Percentiles rank a stretch among this genome's conserved stretches.
Evolutionary conservation across 2,888 invertebrate genomes (phyloP).

Genomic region (Dynastes hyllus): DNA sequence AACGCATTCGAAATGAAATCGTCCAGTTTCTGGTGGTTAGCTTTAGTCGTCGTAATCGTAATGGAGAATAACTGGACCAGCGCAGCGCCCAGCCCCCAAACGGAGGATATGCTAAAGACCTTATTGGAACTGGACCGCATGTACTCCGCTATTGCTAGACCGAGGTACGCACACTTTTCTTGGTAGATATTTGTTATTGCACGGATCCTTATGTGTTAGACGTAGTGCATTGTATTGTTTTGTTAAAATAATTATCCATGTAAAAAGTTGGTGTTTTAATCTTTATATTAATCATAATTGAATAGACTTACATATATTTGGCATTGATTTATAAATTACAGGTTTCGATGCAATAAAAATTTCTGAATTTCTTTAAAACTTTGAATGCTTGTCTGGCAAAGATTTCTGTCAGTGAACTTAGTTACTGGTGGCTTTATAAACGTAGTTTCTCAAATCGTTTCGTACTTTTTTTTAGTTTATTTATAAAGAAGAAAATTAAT

Average conservation of each 20-base stretch:
- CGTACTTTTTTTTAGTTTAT: too few species aligned
- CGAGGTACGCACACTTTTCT: constrained; percentile 58
- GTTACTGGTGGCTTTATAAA: too few species aligned
- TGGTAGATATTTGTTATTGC: constrained; percentile 20
- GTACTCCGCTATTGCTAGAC: constrained; percentile 62
- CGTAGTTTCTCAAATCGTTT: too few species aligned
- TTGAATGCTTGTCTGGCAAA: too few species aligned
- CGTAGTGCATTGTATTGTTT: constrained; percentile 22
- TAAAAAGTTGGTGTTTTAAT: neutral
- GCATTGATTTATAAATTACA: neutral
- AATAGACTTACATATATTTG: neutral
- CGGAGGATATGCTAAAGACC: constrained; percentile 61
- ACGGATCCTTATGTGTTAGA: constrained; percentile 18
- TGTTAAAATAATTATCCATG: constrained; percentile 4
- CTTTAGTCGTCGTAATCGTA: constrained; percentile 60
- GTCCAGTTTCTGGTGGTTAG: constrained; percentile 64
- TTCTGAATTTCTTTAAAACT: neutral
- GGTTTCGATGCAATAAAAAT: neutral
- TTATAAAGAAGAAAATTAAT: too few species aligned
- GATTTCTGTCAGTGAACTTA: too few species aligned
- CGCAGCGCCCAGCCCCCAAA: constrained; percentile 60
- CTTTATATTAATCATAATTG: neutral
- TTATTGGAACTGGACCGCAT: constrained; percentile 60
- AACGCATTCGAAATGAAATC: constrained; percentile 63
- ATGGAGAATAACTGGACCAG: constrained; percentile 55